These are phyloP conservation scores for Barypeithes pellucidus DNA, from an alignment of 2,888 invertebrate genomes.

Conservation along the genomic window DNA sequence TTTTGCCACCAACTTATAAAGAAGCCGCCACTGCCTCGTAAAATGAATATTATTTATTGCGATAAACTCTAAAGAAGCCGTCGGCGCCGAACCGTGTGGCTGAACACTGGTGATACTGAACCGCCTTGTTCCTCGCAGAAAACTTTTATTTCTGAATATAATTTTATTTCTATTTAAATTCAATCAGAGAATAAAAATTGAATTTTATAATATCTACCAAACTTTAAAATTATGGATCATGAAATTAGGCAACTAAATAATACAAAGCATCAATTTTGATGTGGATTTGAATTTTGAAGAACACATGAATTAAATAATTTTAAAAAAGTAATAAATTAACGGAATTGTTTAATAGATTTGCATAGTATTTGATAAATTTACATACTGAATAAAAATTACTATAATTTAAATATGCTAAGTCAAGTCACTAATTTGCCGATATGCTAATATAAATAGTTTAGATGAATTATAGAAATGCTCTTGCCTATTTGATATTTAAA, in stretches of 20 bases:
- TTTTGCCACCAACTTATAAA: too few species aligned
- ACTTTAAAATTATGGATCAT: not conserved
- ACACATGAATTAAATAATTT: not conserved
- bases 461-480: not conserved
- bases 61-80: too few species aligned
- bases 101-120: too few species aligned
- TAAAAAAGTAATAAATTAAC: slow-evolving; percentile 2
- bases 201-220: not conserved
- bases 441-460: not conserved
- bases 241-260: not conserved
- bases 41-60: too few species aligned
- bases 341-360: not conserved
- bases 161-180: too few species aligned
- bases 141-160: too few species aligned
- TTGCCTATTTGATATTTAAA: not conserved
- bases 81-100: too few species aligned
- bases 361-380: not conserved
- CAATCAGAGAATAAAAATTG: too few species aligned
- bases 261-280: not conserved
- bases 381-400: not conserved
- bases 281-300: not conserved
- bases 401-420: not conserved
- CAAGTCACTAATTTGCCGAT: slow-evolving; percentile 3
- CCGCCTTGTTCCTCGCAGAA: too few species aligned
- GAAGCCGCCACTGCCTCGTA: too few species aligned